These are phyloP conservation scores for Toxotes chatareus DNA, from an alignment of 2,113 vertebrate species.

Conservation along the genomic window DNA sequence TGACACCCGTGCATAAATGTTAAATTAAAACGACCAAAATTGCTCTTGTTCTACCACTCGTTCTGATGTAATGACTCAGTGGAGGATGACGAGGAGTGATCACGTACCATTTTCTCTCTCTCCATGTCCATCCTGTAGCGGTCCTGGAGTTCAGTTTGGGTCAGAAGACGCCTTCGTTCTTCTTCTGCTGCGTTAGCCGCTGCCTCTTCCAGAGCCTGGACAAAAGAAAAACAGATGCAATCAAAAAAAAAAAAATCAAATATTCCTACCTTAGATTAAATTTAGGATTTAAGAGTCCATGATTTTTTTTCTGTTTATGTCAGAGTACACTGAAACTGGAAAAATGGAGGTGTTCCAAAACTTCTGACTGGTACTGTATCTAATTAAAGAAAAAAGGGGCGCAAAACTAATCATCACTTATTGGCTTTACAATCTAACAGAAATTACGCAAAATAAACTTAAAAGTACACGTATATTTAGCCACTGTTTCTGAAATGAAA, in stretches of 20 bases:
- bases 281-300: no score
- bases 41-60: neutral
- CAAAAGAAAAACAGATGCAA: neutral
- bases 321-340: no score
- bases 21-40: neutral
- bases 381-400: no score
- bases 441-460: no score
- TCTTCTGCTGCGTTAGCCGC: constrained; percentile 91
- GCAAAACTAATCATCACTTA: no score
- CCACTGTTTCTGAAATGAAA: no score
- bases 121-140: constrained; percentile 93
- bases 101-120: constrained; percentile 90
- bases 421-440: no score
- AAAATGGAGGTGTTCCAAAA: no score
- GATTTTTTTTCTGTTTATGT: no score
- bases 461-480: no score
- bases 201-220: constrained; percentile 93
- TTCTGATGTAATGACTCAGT: neutral
- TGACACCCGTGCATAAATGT: neutral
- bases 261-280: neutral
- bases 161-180: constrained; percentile 91
- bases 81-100: neutral
- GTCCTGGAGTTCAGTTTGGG: constrained; percentile 93
- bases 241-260: neutral
- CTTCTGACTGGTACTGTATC: no score